Percentiles rank a stretch among this genome's conserved stretches.
Conservation (phyloP, 2,113 vertebrate species). For the Pipa parva region DNA sequence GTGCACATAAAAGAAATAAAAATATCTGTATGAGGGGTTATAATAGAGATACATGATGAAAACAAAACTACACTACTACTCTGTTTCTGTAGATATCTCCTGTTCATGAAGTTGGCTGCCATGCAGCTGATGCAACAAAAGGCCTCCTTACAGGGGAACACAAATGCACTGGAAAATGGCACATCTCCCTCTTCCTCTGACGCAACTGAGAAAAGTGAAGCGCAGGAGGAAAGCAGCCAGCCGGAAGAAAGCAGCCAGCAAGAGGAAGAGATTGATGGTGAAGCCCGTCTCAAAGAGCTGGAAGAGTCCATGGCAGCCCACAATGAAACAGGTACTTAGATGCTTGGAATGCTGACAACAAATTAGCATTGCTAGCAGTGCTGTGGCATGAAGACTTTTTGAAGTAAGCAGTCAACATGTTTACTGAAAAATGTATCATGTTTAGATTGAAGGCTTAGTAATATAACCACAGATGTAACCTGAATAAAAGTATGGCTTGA, state of each 20-base stretch:
- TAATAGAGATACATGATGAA: too few relatives aligned
- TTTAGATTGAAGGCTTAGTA: too few relatives aligned
- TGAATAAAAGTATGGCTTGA: too few relatives aligned
- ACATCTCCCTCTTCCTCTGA: constrained; percentile 50
- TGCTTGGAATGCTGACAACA: background rate
- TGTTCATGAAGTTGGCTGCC: constrained; percentile 98
- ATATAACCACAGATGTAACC: too few relatives aligned
- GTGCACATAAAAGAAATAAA: too few relatives aligned
- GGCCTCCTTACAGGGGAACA: constrained; percentile 70
- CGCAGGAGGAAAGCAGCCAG: constrained; percentile 28
- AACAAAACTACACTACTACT: background rate
- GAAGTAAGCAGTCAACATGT: too few relatives aligned
- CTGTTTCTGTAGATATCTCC: constrained; percentile 76
- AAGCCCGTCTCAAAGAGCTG: constrained; percentile 92
- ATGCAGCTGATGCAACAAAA: constrained; percentile 98
- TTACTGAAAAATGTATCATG: too few relatives aligned
- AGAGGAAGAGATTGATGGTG: constrained; percentile 69
- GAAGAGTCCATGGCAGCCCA: constrained; percentile 87
- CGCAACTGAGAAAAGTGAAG: constrained; percentile 61
- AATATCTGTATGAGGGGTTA: too few relatives aligned
- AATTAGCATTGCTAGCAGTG: too few relatives aligned
- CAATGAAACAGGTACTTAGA: constrained; percentile 76
- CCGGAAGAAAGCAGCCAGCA: constrained; percentile 69
- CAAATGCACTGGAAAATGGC: constrained; percentile 57
- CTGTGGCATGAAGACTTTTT: too few relatives aligned